These are phyloP conservation scores for Dissostichus mawsoni DNA, from an alignment of 2,113 vertebrate species.

Conservation along the genomic window DNA sequence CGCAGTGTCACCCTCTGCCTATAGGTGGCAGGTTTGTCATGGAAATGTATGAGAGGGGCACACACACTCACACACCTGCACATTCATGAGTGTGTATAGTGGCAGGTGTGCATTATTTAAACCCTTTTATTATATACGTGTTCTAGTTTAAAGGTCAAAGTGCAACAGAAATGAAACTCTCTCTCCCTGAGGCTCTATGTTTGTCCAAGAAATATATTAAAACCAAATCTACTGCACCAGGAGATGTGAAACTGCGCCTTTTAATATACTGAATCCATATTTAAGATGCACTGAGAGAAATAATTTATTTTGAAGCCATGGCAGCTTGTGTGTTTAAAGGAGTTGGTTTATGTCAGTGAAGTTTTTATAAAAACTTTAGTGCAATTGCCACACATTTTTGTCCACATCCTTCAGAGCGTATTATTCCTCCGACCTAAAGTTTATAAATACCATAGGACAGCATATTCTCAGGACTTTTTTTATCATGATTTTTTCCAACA, in stretches of 20 bases:
- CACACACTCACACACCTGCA: constrained; percentile 12
- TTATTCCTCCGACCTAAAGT: background rate
- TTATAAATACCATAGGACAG: background rate
- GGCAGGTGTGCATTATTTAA: constrained; percentile 16
- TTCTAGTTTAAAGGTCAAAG: constrained; percentile 44
- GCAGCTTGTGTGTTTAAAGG: background rate
- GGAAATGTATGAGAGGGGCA: constrained; percentile 37
- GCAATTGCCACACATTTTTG: background rate
- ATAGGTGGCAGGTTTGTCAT: constrained; percentile 79
- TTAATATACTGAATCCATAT: background rate
- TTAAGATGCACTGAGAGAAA: background rate
- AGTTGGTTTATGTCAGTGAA: background rate
- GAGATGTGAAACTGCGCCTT: background rate
- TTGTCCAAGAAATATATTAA: constrained; percentile 8
- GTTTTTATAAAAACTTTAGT: no score
- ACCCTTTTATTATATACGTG: background rate
- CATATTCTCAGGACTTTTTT: background rate
- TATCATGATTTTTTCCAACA: no score
- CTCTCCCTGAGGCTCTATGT: background rate
- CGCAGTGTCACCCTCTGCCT: constrained; percentile 58
- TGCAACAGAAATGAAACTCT: constrained; percentile 12
- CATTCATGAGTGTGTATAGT: background rate
- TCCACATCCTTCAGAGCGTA: background rate
- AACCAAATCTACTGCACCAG: background rate
- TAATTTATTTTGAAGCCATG: background rate